Evolutionary conservation across 2,113 vertebrate species (phyloP).

Genomic region (Serilophus lunatus): DNA sequence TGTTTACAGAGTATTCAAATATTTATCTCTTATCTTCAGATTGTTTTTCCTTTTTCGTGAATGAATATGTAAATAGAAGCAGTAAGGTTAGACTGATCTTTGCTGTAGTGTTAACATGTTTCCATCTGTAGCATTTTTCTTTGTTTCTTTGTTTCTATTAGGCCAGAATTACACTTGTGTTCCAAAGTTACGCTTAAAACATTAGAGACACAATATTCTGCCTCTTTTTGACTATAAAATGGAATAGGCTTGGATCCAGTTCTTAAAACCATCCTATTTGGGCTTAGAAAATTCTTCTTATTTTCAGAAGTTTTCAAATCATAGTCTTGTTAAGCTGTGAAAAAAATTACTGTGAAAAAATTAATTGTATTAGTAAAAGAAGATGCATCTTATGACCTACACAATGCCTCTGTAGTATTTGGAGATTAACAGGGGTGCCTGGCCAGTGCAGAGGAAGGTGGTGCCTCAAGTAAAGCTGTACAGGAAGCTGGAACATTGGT

Average conservation of each 20-base stretch:
- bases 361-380: not conserved
- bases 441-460: not conserved
- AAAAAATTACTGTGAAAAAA: not conserved
- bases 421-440: not conserved
- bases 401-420: not conserved
- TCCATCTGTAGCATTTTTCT: not conserved
- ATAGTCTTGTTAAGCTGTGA: not conserved
- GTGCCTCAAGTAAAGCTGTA: not conserved
- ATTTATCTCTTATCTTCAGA: not conserved
- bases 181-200: not conserved
- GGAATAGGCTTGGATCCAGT: not conserved
- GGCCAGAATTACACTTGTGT: not conserved
- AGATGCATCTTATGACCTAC: not conserved
- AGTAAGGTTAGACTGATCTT: not conserved
- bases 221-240: not conserved
- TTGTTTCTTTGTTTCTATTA: not conserved
- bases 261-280: not conserved
- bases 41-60: not conserved
- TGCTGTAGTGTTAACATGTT: not conserved
- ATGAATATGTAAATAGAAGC: not conserved
- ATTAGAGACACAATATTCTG: not conserved
- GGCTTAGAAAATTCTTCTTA: not conserved
- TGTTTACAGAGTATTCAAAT: not conserved
- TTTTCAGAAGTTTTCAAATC: not conserved
- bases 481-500: not conserved